phyloP scores from a whole-genome alignment of 2,888 invertebrate genomes.

The Cancer borealis region DNA sequence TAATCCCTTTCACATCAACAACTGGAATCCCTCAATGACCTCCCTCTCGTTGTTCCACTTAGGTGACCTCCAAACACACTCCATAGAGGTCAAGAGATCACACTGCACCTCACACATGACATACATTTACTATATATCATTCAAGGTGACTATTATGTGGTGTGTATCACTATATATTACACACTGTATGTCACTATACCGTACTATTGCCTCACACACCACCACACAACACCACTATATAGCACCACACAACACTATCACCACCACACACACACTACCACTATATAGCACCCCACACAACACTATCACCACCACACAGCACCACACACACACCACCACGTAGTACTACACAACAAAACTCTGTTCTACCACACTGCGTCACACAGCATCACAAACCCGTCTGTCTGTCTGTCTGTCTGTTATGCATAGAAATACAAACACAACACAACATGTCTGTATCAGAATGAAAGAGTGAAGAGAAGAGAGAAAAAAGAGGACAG shows the following conservation, averaged over 20 bases:
- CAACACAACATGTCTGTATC: not conserved
- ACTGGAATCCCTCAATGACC: not conserved
- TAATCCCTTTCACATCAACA: not conserved
- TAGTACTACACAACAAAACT: too few relatives aligned
- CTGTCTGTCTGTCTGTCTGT: not conserved
- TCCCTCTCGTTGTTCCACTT: too few relatives aligned
- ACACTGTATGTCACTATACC: not conserved
- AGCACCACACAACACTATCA: not conserved
- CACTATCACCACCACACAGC: not conserved
- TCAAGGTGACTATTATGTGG: too few relatives aligned
- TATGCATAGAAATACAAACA: not conserved
- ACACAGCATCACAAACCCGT: not conserved
- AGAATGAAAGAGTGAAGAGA: not conserved
- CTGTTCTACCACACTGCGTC: not conserved
- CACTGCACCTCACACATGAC: too few relatives aligned
- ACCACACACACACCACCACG: not conserved
- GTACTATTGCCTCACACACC: not conserved
- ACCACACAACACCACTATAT: not conserved
- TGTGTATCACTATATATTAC: not conserved
- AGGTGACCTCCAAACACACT: too few relatives aligned
- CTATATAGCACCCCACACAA: not conserved
- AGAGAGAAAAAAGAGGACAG: not conserved
- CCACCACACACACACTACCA: not conserved
- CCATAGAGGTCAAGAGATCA: too few relatives aligned
- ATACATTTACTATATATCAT: too few relatives aligned